Conservation (phyloP, 1,140 invertebrate genomes). For the Zaprionus tsacasi region DNA sequence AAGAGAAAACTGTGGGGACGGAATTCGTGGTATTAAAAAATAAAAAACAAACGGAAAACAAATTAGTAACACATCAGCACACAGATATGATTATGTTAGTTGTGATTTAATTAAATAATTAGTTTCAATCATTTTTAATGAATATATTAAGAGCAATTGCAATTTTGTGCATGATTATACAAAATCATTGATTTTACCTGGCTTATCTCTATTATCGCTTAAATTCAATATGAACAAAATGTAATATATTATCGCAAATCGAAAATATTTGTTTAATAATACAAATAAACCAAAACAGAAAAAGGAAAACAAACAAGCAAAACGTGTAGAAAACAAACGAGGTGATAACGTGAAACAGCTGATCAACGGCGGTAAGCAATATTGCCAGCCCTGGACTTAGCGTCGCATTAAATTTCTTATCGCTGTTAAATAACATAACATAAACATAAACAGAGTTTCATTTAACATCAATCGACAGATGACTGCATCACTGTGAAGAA, state of each 20-base stretch:
- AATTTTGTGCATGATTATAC: not conserved
- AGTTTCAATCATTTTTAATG: not conserved
- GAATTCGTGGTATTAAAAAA: not conserved
- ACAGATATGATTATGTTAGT: not conserved
- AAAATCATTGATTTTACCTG: conserved; percentile 16
- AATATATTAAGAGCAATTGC: not conserved
- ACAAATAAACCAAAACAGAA: conserved; percentile 18
- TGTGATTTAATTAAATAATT: not conserved
- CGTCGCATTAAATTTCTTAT: not conserved
- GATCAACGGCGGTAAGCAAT: not conserved
- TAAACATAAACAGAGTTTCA: not conserved
- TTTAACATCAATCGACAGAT: not conserved
- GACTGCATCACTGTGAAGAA: not conserved
- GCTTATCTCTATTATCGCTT: not conserved
- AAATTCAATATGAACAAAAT: not conserved
- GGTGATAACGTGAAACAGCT: conserved; percentile 14
- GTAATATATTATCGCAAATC: not conserved
- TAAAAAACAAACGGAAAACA: not conserved
- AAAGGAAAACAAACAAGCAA: conserved; percentile 9
- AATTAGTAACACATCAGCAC: not conserved
- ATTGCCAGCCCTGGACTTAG: conserved; percentile 1
- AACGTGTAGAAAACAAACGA: conserved; percentile 18
- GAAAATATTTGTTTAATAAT: conserved; percentile 6
- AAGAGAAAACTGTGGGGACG: not conserved
- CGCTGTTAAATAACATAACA: not conserved